phyloP scores from a whole-genome alignment of 2,113 vertebrate species.

The Stigmatopora nigra region DNA sequence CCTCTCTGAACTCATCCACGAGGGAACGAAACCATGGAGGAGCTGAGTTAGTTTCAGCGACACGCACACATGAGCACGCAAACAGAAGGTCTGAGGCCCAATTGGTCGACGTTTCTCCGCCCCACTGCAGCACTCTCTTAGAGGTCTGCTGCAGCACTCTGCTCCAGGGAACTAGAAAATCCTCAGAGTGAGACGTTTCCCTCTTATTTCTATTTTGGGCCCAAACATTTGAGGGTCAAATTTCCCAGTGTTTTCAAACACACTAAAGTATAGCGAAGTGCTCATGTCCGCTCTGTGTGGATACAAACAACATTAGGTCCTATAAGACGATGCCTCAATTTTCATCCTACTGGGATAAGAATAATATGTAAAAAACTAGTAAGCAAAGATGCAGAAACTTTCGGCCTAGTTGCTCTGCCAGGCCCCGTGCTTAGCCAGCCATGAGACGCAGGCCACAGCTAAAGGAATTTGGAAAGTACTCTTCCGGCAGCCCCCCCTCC shows the following conservation, averaged over 20 bases:
- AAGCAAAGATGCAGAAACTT: conserved; percentile 59
- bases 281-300: conserved; percentile 18
- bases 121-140: conserved; percentile 65
- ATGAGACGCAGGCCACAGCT: conserved; percentile 57
- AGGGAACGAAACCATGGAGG: conserved; percentile 51
- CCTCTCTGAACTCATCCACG: conserved; percentile 56
- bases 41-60: conserved; percentile 56
- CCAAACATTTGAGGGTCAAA: conserved; percentile 48
- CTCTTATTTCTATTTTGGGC: conserved; percentile 65
- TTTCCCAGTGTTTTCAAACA: conserved; percentile 54
- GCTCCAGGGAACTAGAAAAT: conserved; percentile 67
- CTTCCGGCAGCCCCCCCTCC: conserved; percentile 54
- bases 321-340: conserved; percentile 39
- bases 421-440: conserved; percentile 61
- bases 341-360: conserved; percentile 50
- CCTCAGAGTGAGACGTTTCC: conserved; percentile 59
- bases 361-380: conserved; percentile 51
- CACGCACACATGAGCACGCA: conserved; percentile 40
- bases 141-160: conserved; percentile 69
- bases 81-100: conserved; percentile 57
- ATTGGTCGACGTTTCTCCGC: conserved; percentile 70
- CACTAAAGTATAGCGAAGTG: conserved; percentile 40
- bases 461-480: conserved; percentile 61
- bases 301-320: conserved; percentile 37
- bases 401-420: conserved; percentile 42